A percentile compares a stretch with the other conserved stretches of the same genome.
phyloP scores from a whole-genome alignment of 2,797 vertebrate genomes.

The Clarias pachynema region DNA sequence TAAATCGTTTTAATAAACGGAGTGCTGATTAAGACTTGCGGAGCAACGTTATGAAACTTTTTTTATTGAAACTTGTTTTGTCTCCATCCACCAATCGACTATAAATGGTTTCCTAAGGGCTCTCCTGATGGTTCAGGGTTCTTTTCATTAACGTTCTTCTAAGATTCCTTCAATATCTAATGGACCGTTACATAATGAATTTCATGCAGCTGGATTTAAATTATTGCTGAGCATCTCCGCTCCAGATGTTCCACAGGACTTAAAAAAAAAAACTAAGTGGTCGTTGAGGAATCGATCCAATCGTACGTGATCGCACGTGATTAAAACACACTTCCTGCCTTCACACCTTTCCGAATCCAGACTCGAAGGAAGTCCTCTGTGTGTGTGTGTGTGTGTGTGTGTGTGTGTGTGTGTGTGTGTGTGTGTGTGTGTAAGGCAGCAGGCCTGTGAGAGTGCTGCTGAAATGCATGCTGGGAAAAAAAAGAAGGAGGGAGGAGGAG shows the following conservation, averaged over 20 bases:
- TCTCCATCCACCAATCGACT: neutral
- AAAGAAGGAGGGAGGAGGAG: slow-evolving; percentile 23
- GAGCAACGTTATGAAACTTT: neutral
- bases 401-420: no score
- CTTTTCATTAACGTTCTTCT: no score
- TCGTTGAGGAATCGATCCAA: neutral
- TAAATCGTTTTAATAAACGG: neutral
- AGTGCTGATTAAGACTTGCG: neutral
- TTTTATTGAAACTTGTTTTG: neutral
- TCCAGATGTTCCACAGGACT: neutral
- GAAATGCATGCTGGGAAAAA: slow-evolving; percentile 35
- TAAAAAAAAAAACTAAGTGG: neutral
- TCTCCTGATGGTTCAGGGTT: neutral
- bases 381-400: no score
- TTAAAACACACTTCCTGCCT: neutral
- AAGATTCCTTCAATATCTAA: neutral
- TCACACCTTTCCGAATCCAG: neutral
- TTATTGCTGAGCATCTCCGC: neutral
- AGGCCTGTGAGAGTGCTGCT: neutral
- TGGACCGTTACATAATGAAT: neutral
- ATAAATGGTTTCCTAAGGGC: no score
- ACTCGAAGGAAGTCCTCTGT: no score
- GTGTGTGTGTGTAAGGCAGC: neutral
- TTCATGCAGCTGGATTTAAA: neutral
- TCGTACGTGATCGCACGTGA: no score